Evolutionary conservation across 1,140 invertebrate species (phyloP).

Genomic region (Bombyx mandarina): DNA sequence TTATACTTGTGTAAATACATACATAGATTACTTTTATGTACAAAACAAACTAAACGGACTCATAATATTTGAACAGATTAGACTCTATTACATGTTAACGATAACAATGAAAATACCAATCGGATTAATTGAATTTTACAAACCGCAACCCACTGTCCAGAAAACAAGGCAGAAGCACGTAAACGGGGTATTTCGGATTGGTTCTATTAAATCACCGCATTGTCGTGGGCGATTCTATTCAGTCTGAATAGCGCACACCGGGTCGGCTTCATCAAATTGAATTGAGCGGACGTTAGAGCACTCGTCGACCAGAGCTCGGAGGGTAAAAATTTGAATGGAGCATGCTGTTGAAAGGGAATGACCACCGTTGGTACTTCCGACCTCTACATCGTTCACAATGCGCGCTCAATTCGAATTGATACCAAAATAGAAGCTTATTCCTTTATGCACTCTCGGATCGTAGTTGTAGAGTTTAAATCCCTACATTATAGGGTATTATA

Average conservation of each 20-base stretch:
- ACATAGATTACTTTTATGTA: too few relatives aligned
- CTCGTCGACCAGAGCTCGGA: slow-evolving; percentile 49
- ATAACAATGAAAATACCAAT: too few relatives aligned
- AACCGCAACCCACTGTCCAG: neutral
- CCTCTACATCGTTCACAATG: slow-evolving; percentile 55
- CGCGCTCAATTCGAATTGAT: slow-evolving; percentile 55
- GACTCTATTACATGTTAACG: too few relatives aligned
- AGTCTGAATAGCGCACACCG: slow-evolving; percentile 53
- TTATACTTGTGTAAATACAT: too few relatives aligned
- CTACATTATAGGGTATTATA: too few relatives aligned
- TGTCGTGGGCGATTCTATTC: slow-evolving; percentile 57
- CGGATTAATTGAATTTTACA: too few relatives aligned
- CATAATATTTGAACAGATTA: too few relatives aligned
- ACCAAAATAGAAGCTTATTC: slow-evolving; percentile 33
- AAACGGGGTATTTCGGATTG: slow-evolving; percentile 24
- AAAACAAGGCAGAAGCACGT: slow-evolving; percentile 20
- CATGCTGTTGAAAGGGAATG: slow-evolving; percentile 49
- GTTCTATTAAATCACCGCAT: slow-evolving; percentile 61
- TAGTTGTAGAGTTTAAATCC: too few relatives aligned
- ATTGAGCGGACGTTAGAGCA: slow-evolving; percentile 64
- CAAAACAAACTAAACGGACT: too few relatives aligned
- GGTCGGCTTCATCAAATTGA: slow-evolving; percentile 65
- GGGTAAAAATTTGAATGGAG: slow-evolving; percentile 70
- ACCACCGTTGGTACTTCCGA: slow-evolving; percentile 49
- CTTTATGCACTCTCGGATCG: slow-evolving; percentile 26